Evolutionary conservation across 2,797 vertebrate genomes (phyloP).

Genomic region (Morus bassanus): DNA sequence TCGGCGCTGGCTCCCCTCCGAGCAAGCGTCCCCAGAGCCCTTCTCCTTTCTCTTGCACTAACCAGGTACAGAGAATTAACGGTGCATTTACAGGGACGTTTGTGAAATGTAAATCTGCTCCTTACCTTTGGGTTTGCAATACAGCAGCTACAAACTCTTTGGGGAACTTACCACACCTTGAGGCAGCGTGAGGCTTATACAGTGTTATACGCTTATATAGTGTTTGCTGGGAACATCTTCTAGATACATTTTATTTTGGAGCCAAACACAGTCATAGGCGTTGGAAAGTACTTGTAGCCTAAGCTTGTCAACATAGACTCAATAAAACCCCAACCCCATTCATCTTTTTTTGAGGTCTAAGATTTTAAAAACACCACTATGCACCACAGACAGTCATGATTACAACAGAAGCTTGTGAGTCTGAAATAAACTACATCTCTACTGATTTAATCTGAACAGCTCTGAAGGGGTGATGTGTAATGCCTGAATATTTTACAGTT

Average conservation of each 20-base stretch:
- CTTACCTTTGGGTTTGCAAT: neutral
- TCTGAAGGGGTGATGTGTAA: neutral
- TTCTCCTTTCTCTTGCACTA: neutral
- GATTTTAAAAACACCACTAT: neutral
- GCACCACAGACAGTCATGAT: neutral
- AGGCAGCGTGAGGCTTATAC: neutral
- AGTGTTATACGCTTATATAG: neutral
- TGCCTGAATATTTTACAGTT: neutral
- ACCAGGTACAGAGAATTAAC: neutral
- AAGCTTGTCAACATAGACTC: neutral
- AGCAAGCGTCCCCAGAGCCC: accelerated
- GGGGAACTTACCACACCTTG: neutral
- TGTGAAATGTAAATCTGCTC: neutral
- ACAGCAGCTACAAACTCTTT: neutral
- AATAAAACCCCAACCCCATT: neutral
- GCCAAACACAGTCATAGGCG: neutral
- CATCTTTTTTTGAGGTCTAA: neutral
- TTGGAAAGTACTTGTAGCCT: neutral
- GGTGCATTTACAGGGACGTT: neutral
- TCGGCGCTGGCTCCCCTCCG: neutral
- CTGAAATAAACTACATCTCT: neutral
- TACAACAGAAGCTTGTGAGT: neutral
- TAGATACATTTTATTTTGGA: neutral
- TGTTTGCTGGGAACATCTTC: neutral
- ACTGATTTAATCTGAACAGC: neutral